These are phyloP conservation scores for Prietella phreatophila DNA, from an alignment of 2,113 vertebrate genomes.

Conservation along the genomic window DNA sequence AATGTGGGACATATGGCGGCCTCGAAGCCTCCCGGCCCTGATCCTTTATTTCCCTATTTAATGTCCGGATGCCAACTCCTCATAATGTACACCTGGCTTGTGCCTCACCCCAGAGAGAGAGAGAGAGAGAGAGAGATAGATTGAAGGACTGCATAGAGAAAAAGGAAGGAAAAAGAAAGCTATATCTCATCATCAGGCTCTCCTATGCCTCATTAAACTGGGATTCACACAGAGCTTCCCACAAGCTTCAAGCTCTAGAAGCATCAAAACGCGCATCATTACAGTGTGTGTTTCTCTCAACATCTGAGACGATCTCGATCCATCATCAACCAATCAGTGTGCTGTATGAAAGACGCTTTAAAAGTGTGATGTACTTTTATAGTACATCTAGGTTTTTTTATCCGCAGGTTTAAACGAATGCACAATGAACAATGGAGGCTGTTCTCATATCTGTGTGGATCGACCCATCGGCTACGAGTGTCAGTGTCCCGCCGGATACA, in stretches of 20 bases:
- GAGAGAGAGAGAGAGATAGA: not conserved
- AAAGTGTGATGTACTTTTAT: not conserved
- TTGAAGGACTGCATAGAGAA: not conserved
- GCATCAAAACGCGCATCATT: not conserved
- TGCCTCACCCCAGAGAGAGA: not conserved
- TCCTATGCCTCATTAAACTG: constrained; percentile 63
- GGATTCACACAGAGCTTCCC: constrained; percentile 54
- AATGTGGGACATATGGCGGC: constrained; percentile 30
- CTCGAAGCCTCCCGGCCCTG: constrained; percentile 21
- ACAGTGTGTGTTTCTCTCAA: not conserved
- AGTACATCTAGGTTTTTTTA: not conserved
- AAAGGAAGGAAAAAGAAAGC: constrained; percentile 1
- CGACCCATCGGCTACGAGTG: constrained; percentile 91
- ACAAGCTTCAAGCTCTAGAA: not conserved
- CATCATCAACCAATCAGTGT: not conserved
- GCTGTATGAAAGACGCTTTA: not conserved
- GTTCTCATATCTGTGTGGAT: constrained; percentile 93
- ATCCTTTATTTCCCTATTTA: constrained; percentile 42
- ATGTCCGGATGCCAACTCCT: constrained; percentile 31
- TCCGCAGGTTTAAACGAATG: constrained; percentile 77
- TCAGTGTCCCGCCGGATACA: constrained; percentile 88
- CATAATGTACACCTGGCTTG: constrained; percentile 49
- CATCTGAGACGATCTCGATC: not conserved
- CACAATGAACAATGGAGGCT: constrained; percentile 89
- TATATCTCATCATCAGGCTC: constrained; percentile 17